Percentiles rank a stretch among this genome's conserved stretches.
Conservation (phyloP, 2,113 vertebrate genomes). For the Saccopteryx bilineata region DNA sequence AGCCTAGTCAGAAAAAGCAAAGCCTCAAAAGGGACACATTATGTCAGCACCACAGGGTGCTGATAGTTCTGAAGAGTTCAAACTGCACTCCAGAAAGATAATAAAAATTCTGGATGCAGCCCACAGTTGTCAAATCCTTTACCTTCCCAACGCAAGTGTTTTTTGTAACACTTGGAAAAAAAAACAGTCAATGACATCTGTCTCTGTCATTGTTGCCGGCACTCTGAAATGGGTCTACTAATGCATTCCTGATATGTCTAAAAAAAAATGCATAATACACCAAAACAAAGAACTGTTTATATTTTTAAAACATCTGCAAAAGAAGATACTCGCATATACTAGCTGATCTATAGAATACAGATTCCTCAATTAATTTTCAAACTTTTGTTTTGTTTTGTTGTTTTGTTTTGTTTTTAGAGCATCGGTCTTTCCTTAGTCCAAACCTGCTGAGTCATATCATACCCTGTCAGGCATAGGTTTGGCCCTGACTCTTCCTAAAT, state of each 20-base stretch:
- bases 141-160: neutral
- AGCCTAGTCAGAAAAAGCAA: neutral
- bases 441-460: conserved; percentile 10
- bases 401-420: neutral
- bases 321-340: neutral
- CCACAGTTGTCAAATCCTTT: neutral
- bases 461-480: neutral
- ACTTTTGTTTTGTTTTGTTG: neutral
- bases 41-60: neutral
- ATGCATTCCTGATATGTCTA: neutral
- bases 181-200: neutral
- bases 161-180: neutral
- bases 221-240: neutral
- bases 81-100: neutral
- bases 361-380: neutral
- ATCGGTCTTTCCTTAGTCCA: neutral
- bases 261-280: neutral
- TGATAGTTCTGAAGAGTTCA: neutral
- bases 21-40: neutral
- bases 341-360: neutral
- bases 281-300: neutral
- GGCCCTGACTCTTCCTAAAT: neutral
- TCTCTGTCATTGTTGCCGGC: neutral
- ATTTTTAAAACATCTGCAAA: neutral
- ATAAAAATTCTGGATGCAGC: neutral